Percentiles rank a stretch among this genome's conserved stretches.
Conservation (phyloP, 2,113 vertebrate genomes). For the Dasyornis broadbenti region DNA sequence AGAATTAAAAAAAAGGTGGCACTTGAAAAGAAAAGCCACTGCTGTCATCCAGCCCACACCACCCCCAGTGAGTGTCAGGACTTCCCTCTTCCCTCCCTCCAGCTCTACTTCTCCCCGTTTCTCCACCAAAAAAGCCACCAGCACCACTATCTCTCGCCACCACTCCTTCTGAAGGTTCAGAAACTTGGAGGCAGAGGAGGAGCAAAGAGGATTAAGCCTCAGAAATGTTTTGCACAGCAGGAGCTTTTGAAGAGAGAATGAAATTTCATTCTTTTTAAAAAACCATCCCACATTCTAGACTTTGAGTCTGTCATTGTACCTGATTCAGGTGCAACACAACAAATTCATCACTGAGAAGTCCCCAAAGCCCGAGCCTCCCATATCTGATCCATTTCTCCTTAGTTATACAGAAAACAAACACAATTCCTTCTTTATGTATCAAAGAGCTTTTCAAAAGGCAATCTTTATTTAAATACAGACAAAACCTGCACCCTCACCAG, state of each 20-base stretch:
- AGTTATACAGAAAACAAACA: neutral
- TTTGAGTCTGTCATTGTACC: neutral
- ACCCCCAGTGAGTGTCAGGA: neutral
- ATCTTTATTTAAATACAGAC: slow-evolving; percentile 52
- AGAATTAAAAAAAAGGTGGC: accelerated
- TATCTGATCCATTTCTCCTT: neutral
- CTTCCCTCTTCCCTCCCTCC: neutral
- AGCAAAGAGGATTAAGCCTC: neutral
- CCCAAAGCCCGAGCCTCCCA: neutral
- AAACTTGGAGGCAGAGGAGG: neutral
- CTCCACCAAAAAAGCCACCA: neutral
- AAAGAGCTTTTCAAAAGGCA: neutral
- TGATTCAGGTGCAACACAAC: neutral
- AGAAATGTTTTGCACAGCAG: neutral
- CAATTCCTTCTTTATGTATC: neutral
- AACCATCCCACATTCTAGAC: neutral
- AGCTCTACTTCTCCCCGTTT: neutral
- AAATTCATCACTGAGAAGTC: neutral
- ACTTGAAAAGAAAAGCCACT: neutral
- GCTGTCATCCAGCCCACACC: neutral
- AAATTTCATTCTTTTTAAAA: neutral
- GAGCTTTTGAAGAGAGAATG: neutral
- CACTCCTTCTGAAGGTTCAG: neutral
- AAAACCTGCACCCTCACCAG: slow-evolving; percentile 5
- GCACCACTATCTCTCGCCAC: neutral